Evolutionary conservation across 2,888 invertebrate species (phyloP).

Genomic region (Cynaeus angustus): DNA sequence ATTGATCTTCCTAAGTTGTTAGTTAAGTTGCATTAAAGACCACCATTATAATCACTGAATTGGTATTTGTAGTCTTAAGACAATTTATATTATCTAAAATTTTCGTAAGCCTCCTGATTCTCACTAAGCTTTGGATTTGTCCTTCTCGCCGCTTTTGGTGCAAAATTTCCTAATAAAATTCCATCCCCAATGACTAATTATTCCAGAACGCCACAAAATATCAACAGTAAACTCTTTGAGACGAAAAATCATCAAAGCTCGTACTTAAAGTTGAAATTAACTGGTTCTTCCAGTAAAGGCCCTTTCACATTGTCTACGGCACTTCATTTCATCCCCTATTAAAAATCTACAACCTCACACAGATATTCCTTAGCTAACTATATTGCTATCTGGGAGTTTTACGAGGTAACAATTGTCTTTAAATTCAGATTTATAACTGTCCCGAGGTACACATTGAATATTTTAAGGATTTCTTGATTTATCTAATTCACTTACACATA

Average conservation of each 20-base stretch:
- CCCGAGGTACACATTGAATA: constrained; percentile 4
- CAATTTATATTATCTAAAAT: constrained; percentile 43
- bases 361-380: not conserved
- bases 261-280: constrained; percentile 20
- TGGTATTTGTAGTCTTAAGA: constrained; percentile 40
- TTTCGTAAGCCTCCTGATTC: constrained; percentile 36
- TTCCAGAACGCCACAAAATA: constrained; percentile 26
- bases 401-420: constrained; percentile 16
- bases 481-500: constrained; percentile 24
- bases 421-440: constrained; percentile 22
- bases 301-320: not conserved
- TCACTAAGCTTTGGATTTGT: constrained; percentile 38
- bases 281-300: constrained; percentile 1
- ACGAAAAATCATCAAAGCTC: constrained; percentile 23
- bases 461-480: constrained; percentile 25
- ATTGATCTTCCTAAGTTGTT: constrained; percentile 18
- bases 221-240: constrained; percentile 20
- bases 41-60: constrained; percentile 38
- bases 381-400: constrained; percentile 11
- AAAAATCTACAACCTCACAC: not conserved
- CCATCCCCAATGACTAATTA: constrained; percentile 36
- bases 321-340: not conserved
- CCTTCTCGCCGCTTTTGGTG: constrained; percentile 23
- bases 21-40: constrained; percentile 29
- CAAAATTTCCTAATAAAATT: constrained; percentile 39